Base-by-base conservation (phyloP, 2,113 vertebrate genomes). In the Neopipo cinnamomea region DNA sequence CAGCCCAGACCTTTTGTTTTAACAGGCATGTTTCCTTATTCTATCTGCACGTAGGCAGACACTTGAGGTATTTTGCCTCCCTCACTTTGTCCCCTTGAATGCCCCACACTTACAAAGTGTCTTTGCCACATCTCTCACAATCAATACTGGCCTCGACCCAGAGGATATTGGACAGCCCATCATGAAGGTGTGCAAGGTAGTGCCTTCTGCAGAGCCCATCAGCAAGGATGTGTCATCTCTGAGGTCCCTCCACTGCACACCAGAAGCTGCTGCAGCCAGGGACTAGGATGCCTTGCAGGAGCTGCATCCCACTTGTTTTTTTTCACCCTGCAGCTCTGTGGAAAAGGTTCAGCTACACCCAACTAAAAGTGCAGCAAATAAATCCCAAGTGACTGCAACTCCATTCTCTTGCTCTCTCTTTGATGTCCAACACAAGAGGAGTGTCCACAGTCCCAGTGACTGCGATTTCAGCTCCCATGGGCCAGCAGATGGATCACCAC, bases 11-110 rank as follows among this genome's bases (percentile, higher is more conserved):
- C 87, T 95, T 97, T 95, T 96, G 94, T 96, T 96, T 96, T 85
- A 95, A 88, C 91, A 95, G 81, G 68, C 68, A 0, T 67, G 58
- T 41, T 91, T 84, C 63, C 86, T 72, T 75, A 35, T 61, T 72
- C 59, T 59, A 46, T 85, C 71, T 77, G 87, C 94, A 96, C 73
- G 83, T 94, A 96, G 73, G 88, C 89, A 94, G 89, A 91, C 67
- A 82, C 50, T 42, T 52, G 50, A 87, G 53, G 65, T 39, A 11
- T 71, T 67, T 37, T 84, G 44, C 87, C 50, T 88, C 42, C 56
- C 61, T 74, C 66, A 88, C 11, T 0, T 50, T 4, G 0, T 79
- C 21, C 31, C n/a, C 65, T 87, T 42, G 56, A 96, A 89, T 0
- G 0, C 49, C 31, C 21, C 6, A 25, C 14, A 22, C 46, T 86